Evolutionary conservation across 1,140 invertebrate genomes (phyloP), one percentile per base, ranked within the genome.

Genomic region (Zaprionus taronus): DNA sequence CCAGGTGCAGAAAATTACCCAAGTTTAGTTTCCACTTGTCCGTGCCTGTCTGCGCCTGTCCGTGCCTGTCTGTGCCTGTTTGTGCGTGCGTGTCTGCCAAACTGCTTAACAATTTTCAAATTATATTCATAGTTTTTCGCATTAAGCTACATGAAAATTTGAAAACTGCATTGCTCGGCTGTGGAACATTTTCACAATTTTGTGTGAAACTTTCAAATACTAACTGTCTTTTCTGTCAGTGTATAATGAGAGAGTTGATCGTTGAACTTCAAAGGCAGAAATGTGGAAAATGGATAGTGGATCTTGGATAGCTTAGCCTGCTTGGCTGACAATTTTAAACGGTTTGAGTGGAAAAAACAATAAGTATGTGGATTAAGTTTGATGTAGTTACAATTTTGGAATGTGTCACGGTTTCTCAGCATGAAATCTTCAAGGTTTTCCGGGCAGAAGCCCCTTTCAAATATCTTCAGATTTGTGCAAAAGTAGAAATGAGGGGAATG

Each of bases 71-170:
- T 31, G 44, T 26, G 11, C 28, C 31, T 56, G 53, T 47, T 49
- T 80, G 26, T 15, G 17, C 47, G 49, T 56, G 34, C 56, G 47
- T 60, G 49, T 24, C 31, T 66, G 64, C 60, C 57, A 70, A 68
- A 76, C 55, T 63, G 60, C 83, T 69, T 56, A 78, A 77, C 63
- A 80, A 80, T 86, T 87, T 87, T 64, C 72, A 72, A 83, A 87
- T 83, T 83, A 87, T 80, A 74, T 69, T 78, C 69, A 72, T 85
- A 86, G 79, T 86, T 86, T 79, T 36, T 41, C 44, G 28, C 60
- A 62, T 63, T 64, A 36, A 47, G 44, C 41, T 31, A 51, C 22
- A 28, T 64, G 22, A 47, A 41, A 38, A 75, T 60, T 38, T 22
- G 17, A 57, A 72, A 34, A 41, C 62, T 62, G 31, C 31, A 72